Conservation (phyloP, 2,888 invertebrate species). For the Phyllotreta striolata region DNA sequence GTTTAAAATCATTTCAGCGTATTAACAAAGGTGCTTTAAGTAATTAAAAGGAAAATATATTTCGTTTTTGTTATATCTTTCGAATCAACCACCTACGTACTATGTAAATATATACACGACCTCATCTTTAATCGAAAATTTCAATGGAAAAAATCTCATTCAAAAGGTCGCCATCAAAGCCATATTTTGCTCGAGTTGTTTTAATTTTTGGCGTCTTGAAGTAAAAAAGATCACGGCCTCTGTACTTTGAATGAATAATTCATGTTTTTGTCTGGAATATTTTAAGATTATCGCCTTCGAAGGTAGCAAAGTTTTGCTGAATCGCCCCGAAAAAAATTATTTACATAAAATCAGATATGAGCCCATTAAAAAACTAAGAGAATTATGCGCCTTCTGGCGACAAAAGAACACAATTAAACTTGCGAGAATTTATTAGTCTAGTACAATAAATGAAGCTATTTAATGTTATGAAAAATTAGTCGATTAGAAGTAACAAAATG, state of each 20-base stretch:
- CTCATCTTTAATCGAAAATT: too few species aligned
- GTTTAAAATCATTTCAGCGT: background rate
- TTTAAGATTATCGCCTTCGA: constrained; percentile 8
- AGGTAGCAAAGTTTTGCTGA: constrained; percentile 4
- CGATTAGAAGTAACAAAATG: too few species aligned
- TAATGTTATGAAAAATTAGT: too few species aligned
- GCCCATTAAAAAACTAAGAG: constrained; percentile 3
- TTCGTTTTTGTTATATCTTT: too few species aligned
- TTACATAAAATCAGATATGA: constrained; percentile 7
- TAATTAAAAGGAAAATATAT: too few species aligned
- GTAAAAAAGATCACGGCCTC: background rate
- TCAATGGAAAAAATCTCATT: too few species aligned
- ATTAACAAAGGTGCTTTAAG: too few species aligned
- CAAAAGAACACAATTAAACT: constrained; percentile 8
- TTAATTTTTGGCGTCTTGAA: too few species aligned
- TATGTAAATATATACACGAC: too few species aligned
- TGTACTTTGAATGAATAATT: constrained; percentile 11
- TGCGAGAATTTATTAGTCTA: constrained; percentile 3
- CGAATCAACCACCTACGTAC: too few species aligned
- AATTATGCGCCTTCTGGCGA: background rate
- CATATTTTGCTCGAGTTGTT: too few species aligned
- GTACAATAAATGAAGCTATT: background rate
- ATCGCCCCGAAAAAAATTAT: constrained; percentile 1
- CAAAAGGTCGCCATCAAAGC: too few species aligned
- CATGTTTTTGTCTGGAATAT: background rate